Evolutionary conservation across 2,888 invertebrate genomes (phyloP), one percentile per base, ranked within the genome.

Genomic region (Pseudococcus jackbeardsleyi): DNA sequence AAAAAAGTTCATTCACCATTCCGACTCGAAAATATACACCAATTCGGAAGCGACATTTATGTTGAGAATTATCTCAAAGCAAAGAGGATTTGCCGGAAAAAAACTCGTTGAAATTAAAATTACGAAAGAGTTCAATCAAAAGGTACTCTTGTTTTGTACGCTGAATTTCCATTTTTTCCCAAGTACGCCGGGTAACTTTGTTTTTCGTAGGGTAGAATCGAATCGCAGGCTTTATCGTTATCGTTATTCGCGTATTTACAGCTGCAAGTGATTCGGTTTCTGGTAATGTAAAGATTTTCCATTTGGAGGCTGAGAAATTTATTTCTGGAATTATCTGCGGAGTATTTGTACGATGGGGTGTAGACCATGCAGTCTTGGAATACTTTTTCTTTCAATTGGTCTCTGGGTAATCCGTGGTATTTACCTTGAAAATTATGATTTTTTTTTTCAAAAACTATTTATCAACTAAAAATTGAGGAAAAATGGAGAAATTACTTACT

Each of bases 151-250:
- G 22, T 26, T 79, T 46, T 33, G 46, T 48, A 87, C 17, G 87
- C 87, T 5, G 87, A 77, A 33, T 87, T 79, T 48, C 87, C 87
- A 22, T 50, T 15, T 4, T 22, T 39, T 50, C 87, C 87, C 15
- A 50, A 26, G n/a, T 79, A 79, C 48, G 50, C 42, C 1, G 87
- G 87, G 48, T 87, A 87, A 33, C 87, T 87, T 79, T 87, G 87
- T 9, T 77, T 79, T 17, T 87, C 87, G 19, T 87, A 87, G 15
- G 87, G 87, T 26, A 79, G n/a, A 17, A 87, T 79, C 7, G 22
- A 22, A 42, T 77, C 22, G 50, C 87, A 87, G 4, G 7, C 48
- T 77, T 54, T 79, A 17, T 72, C 72, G 33, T 79, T 33, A 19
- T 87, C 54, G 7, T 19, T n/a, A 26, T 54, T 22, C 9, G n/a